Conservation (phyloP, 2,797 vertebrate species). For the Scyliorhinus canicula region DNA sequence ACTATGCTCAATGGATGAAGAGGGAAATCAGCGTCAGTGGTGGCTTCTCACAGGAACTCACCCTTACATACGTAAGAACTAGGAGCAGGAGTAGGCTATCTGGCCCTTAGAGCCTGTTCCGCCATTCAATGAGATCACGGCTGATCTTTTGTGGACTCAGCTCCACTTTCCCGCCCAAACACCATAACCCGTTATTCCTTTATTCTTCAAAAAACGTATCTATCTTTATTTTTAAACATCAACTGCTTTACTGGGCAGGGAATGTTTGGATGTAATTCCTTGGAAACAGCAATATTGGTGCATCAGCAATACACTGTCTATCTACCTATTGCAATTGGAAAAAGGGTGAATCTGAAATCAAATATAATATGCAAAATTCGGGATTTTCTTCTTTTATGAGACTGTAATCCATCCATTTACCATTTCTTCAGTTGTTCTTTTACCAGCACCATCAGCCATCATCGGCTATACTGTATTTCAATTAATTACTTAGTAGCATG, state of each 20-base stretch:
- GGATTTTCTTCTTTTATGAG: not conserved
- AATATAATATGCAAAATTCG: not conserved
- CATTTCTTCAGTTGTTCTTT: not conserved
- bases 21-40: not conserved
- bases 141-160: no score
- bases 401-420: not conserved
- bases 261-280: not conserved
- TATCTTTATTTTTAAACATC: no score
- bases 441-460: not conserved
- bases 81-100: no score
- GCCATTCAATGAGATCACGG: no score
- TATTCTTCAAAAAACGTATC: no score
- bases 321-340: not conserved
- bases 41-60: not conserved
- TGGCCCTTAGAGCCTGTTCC: no score
- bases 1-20: not conserved
- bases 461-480: not conserved
- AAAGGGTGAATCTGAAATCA: not conserved
- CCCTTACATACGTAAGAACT: not conserved
- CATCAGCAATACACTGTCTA: no score
- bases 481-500: not conserved
- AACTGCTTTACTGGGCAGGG: no score
- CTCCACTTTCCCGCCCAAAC: no score
- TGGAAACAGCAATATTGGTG: not conserved
- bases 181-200: no score